A percentile compares a stretch with the other conserved stretches of the same genome.
Evolutionary conservation across 1,140 invertebrate species (phyloP).

Genomic region (Euura lappo): DNA sequence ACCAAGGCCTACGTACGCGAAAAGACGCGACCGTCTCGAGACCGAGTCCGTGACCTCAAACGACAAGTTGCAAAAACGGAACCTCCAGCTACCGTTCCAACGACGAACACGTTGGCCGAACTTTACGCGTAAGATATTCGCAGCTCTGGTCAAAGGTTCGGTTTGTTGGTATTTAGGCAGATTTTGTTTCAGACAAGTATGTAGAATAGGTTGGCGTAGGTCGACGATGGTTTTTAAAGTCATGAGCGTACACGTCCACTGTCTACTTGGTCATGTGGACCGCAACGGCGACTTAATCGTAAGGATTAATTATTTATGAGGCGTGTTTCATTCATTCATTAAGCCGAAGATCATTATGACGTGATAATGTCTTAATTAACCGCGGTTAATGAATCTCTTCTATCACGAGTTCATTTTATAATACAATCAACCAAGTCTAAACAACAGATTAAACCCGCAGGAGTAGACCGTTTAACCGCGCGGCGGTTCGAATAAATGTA

Average conservation of each 20-base stretch:
- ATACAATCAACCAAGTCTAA: constrained; percentile 39
- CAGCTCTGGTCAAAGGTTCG: too few species aligned
- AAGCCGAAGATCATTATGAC: constrained; percentile 61
- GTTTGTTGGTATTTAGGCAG: too few species aligned
- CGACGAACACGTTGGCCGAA: too few species aligned
- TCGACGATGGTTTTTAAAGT: background rate
- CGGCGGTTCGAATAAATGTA: constrained; percentile 1
- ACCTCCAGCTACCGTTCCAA: background rate
- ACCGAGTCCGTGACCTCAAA: background rate
- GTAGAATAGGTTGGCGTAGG: background rate
- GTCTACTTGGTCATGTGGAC: constrained; percentile 23
- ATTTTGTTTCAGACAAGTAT: too few species aligned
- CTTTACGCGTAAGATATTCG: too few species aligned
- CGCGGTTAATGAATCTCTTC: constrained; percentile 56
- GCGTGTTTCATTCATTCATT: constrained; percentile 63
- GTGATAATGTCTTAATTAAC: constrained; percentile 64
- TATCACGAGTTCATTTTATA: constrained; percentile 56
- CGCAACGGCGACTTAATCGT: constrained; percentile 52
- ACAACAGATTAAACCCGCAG: constrained; percentile 53
- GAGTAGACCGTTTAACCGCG: constrained; percentile 16
- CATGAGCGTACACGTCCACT: background rate
- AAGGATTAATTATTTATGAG: constrained; percentile 62
- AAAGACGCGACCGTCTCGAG: background rate
- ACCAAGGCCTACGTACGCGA: background rate
- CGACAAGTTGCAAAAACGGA: constrained; percentile 2